Conservation (phyloP, 30 jellyfish, hydroid and myxozoan genomes). For the Phacellophora camtschatica region DNA sequence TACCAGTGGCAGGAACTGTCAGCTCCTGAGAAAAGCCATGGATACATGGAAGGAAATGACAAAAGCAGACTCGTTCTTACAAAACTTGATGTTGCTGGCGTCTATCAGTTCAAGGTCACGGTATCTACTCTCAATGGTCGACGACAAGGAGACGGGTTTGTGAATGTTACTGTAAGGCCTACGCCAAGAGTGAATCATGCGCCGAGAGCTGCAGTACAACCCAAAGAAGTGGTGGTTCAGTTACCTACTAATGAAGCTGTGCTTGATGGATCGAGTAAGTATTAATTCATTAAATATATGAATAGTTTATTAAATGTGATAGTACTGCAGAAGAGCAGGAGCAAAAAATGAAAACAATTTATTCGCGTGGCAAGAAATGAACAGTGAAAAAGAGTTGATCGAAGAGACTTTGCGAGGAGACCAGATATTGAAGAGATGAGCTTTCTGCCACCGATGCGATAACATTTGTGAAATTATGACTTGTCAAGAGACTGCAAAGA, state of each 20-base stretch:
- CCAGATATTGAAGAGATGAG: too few relatives aligned
- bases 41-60: conserved; percentile 95
- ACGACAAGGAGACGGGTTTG: conserved; percentile 83
- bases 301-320: too few relatives aligned
- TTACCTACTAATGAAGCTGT: conserved; percentile 88
- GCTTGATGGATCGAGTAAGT: conserved; percentile 94
- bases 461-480: too few relatives aligned
- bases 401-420: too few relatives aligned
- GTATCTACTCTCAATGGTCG: conserved; percentile 42
- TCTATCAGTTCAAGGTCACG: conserved; percentile 83
- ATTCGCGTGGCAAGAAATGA: too few relatives aligned
- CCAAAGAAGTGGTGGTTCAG: conserved; percentile 88
- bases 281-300: too few relatives aligned
- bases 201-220: conserved; percentile 95
- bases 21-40: conserved; percentile 92
- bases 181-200: conserved; percentile 88
- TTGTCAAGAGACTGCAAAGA: too few relatives aligned
- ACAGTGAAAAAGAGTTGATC: too few relatives aligned
- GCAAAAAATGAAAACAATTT: too few relatives aligned
- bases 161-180: conserved; percentile 87
- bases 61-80: conserved; percentile 67
- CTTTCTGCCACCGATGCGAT: too few relatives aligned
- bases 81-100: conserved; percentile 87
- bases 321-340: too few relatives aligned
- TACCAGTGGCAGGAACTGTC: conserved; percentile 85